Conservation (phyloP, 2,113 vertebrate genomes). For the Myocastor coypus region DNA sequence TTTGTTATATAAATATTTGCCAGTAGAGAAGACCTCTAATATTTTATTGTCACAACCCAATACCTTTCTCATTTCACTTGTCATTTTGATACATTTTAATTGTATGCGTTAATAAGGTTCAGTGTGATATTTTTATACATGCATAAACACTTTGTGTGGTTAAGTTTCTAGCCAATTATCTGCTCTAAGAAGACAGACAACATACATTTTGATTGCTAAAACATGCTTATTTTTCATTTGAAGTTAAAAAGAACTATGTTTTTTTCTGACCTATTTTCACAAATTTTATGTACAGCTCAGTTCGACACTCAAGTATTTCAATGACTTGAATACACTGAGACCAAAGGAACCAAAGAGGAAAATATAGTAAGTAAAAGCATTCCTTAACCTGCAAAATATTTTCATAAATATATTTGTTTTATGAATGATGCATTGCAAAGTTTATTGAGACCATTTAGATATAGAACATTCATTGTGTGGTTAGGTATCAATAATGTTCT, state of each 20-base stretch:
- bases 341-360: background rate
- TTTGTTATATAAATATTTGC: background rate
- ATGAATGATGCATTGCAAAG: background rate
- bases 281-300: background rate
- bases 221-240: background rate
- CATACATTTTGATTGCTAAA: background rate
- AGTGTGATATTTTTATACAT: background rate
- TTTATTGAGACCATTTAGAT: constrained; percentile 51
- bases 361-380: background rate
- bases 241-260: too few species aligned
- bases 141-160: background rate
- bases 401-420: background rate
- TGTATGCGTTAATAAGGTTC: background rate
- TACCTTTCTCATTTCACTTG: background rate
- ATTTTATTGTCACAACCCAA: background rate
- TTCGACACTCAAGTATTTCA: background rate
- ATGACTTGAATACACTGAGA: constrained; percentile 41
- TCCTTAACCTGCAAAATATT: constrained; percentile 17
- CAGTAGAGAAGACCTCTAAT: background rate
- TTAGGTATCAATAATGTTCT: constrained; percentile 43
- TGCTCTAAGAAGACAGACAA: background rate
- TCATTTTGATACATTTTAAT: background rate
- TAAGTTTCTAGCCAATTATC: background rate
- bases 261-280: background rate
- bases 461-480: background rate